A percentile compares a stretch with the other conserved stretches of the same genome.
phyloP scores from a whole-genome alignment of 2,797 vertebrate species.

The Galago senegalensis region DNA sequence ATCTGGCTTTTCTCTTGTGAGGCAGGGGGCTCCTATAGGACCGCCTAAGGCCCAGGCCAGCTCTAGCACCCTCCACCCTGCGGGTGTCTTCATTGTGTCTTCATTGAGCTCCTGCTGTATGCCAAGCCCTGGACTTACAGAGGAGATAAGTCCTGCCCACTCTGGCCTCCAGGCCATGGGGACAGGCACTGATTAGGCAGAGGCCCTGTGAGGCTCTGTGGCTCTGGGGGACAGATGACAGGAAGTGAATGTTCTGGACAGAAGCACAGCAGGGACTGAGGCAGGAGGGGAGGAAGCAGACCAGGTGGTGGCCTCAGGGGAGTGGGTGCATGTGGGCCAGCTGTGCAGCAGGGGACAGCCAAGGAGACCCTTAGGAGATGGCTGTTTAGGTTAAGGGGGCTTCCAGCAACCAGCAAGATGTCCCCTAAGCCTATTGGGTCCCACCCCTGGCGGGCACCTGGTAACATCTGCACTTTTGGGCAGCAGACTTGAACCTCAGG shows the following conservation, averaged over 20 bases:
- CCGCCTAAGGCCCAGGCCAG: background rate
- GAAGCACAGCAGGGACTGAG: rapidly evolving
- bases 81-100: background rate
- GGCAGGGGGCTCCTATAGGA: background rate
- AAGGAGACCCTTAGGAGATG: rapidly evolving
- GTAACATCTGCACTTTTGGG: rapidly evolving
- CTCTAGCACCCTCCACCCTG: background rate
- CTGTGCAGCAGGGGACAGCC: rapidly evolving
- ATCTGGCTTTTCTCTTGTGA: background rate
- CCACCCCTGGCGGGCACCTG: rapidly evolving
- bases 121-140: background rate
- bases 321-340: rapidly evolving
- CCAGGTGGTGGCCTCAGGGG: background rate
- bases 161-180: rapidly evolving
- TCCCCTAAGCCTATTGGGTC: background rate
- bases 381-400: background rate
- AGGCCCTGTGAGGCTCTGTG: rapidly evolving
- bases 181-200: rapidly evolving
- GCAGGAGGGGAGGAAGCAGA: background rate
- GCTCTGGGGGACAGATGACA: background rate
- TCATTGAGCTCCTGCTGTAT: rapidly evolving
- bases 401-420: rapidly evolving
- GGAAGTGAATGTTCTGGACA: background rate
- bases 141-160: too few species aligned
- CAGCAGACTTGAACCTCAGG: rapidly evolving